Evolutionary conservation across 2,888 invertebrate species (phyloP), one percentile per base, ranked within the genome.

Genomic region (Xestia rhomboidea): DNA sequence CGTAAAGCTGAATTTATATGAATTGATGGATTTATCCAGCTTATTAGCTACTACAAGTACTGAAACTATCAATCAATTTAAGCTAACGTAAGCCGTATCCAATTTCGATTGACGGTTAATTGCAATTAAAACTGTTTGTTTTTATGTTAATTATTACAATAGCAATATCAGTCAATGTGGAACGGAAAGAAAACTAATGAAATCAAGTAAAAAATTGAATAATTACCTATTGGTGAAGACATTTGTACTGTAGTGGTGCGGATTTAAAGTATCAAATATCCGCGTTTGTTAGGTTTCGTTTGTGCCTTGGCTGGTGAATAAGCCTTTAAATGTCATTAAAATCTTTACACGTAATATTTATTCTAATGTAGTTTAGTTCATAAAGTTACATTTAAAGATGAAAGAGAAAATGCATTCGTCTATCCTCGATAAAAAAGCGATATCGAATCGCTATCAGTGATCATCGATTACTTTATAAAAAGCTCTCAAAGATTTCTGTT

Each of bases 251-350:
- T 88, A 88, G 89, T 89, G 81, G 89, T 82, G 79, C 79, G 89
- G 91, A 89, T 92, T 92, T 92, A 85, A 85, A 83, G 89, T 92
- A 93, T 93, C 92, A 89, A 85, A 90, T 93, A 85, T 90, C 92
- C 81, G 83, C 77, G 66, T 89, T 90, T 89, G 87, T 90, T 74
- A 15, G 93, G 93, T 90, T 94, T 94, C 91, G 57, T 82, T 80
- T 80, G 79, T 88, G 81, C 68, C 79, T 66, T 49, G 13, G 13
- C 77, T 83, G 49, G 78, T 7, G 21, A 30, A 75, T 88, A 90
- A 89, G 85, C 86, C 86, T 82, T 87, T 83, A 84, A 73, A 71
- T 79, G 69, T 70, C 30, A 83, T 66, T 71, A 21, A 44, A 30
- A 44, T 21, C 1, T 54, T 68, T 49, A 38, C 15, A 24, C 41